Conservation (phyloP, 2,113 vertebrate species). For the Alethe castanea region DNA sequence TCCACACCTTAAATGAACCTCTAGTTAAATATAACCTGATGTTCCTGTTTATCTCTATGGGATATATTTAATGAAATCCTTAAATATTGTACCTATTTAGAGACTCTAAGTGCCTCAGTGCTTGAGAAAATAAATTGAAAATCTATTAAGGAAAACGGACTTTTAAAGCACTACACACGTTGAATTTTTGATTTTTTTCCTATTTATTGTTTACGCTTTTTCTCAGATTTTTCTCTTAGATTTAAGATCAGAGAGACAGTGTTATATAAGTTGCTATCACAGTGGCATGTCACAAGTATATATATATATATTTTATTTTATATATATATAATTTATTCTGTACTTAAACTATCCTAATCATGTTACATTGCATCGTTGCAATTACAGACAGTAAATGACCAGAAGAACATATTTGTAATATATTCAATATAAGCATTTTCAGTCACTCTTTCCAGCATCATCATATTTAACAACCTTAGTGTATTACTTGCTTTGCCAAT, state of each 20-base stretch:
- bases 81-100: not conserved
- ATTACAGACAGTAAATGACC: not conserved
- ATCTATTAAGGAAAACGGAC: not conserved
- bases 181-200: not conserved
- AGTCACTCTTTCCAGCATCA: not conserved
- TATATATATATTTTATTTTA: not conserved
- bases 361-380: not conserved
- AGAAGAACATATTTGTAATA: not conserved
- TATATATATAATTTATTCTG: not conserved
- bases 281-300: not conserved
- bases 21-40: not conserved
- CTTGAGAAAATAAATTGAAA: not conserved
- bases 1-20: not conserved
- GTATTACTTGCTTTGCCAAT: not conserved
- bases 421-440: not conserved
- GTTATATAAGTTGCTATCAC: not conserved
- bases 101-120: not conserved
- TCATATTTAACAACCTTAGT: not conserved
- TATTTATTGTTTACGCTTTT: not conserved
- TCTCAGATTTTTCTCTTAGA: not conserved
- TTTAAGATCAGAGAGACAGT: not conserved
- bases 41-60: not conserved
- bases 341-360: not conserved
- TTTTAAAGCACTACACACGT: not conserved
- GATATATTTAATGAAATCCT: not conserved